These are phyloP conservation scores for Cyphomyrus discorhynchus DNA, from an alignment of 2,113 vertebrate species.

Conservation along the genomic window DNA sequence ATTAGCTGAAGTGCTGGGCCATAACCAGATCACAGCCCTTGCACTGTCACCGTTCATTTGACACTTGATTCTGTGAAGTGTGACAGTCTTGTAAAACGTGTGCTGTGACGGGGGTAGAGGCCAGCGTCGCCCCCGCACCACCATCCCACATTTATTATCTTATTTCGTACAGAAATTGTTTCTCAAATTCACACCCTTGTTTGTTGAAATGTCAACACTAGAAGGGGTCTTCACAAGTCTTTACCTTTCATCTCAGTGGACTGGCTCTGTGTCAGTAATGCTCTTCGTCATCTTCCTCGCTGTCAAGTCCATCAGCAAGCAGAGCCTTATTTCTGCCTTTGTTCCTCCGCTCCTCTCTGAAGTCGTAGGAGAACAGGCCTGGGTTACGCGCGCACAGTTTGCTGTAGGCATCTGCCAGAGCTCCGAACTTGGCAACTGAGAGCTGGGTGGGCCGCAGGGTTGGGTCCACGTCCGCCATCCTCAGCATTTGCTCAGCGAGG, in stretches of 20 bases:
- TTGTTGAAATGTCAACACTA: conserved; percentile 50
- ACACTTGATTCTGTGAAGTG: neutral
- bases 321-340: conserved; percentile 35
- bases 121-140: neutral
- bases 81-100: neutral
- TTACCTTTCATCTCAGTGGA: conserved; percentile 26
- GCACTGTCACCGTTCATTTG: neutral
- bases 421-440: conserved; percentile 71
- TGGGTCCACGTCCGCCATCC: conserved; percentile 76
- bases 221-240: conserved; percentile 40
- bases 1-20: neutral
- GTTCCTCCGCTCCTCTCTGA: conserved; percentile 74
- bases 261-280: conserved; percentile 23
- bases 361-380: conserved; percentile 68
- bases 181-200: conserved; percentile 53
- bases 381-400: conserved; percentile 69
- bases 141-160: neutral
- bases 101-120: neutral
- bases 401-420: conserved; percentile 71
- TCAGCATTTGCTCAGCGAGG: conserved; percentile 69
- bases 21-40: neutral
- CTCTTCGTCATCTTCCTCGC: neutral
- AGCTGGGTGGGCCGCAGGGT: conserved; percentile 73
- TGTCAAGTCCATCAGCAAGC: neutral
- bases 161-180: neutral